Base-by-base conservation (phyloP, 2,797 vertebrate species). In the Hydrophis major region DNA sequence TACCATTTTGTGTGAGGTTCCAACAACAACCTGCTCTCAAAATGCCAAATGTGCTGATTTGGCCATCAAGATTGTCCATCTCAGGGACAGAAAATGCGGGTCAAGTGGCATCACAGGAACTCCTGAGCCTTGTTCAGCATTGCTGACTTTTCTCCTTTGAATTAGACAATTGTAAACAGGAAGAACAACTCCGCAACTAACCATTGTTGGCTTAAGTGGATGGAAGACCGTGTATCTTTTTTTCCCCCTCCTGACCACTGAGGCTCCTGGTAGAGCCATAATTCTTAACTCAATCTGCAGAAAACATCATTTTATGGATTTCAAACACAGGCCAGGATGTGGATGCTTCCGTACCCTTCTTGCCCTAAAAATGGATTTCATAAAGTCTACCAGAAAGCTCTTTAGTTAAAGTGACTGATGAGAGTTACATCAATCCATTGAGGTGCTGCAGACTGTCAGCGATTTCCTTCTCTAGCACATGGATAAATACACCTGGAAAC, bases 341-440 rank as follows among this genome's bases (percentile, higher is more conserved):
- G 74, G 74, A 7, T 2, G 42, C 87, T 13, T 42, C 74, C 37
- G 25, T 83, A 0, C 20, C 20, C 37, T 32, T 4, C 25, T 83
- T 53, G 87, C 66, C 88, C 37, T 25, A 20, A 22, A 61, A 83
- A 83, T 5, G 78, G 28, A 61, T 63, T 74, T 69, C 27, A 50
- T 83, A 61, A 55, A 88, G 25, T 8, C 37, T 63, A 61, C 61
- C n/a, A 16, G 37, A 89, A 89, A 61, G 69, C 56, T 32, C 57
- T 28, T 89, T 83, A 69, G 25, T 37, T 78, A 50, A 28, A 83
- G 87, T 89, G 91, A 92, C 89, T 86, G 60, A 92, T 89, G 56
- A 42, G 92, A n/a, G 37, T 89, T 59, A 10, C 32, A 53, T 18
- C 25, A 83, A 88, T n/a, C 37, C 83, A 89, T 60, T 92, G 50